A percentile compares a stretch with the other conserved stretches of the same genome.
These are phyloP conservation scores for Lithodes maja DNA, from an alignment of 2,888 invertebrate genomes.

Conservation along the genomic window DNA sequence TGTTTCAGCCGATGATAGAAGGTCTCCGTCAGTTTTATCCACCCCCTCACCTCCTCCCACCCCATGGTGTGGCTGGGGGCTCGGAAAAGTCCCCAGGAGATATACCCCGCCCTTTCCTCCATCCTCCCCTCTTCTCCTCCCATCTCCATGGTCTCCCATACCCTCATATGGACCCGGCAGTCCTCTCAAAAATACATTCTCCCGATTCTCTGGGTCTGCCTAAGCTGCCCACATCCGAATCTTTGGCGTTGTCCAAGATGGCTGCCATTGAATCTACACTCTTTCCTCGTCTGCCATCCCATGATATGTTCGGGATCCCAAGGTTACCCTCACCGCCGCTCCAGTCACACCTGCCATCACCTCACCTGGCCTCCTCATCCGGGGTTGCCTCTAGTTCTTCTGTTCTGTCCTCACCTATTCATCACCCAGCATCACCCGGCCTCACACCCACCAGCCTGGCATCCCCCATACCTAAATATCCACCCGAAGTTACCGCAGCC, in stretches of 20 bases:
- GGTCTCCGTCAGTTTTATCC: conserved; percentile 66
- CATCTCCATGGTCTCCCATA: conserved; percentile 54
- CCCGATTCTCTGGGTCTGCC: conserved; percentile 48
- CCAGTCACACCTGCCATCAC: conserved; percentile 40
- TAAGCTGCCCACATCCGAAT: conserved; percentile 56
- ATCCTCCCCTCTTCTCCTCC: conserved; percentile 41
- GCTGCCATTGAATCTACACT: conserved; percentile 46
- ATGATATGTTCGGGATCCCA: conserved; percentile 45
- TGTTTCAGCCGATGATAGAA: conserved; percentile 66
- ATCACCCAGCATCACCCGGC: conserved; percentile 44
- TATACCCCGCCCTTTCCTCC: conserved; percentile 48
- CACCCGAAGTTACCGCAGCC: conserved; percentile 46
- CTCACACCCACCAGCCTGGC: conserved; percentile 44
- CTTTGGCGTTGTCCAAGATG: conserved; percentile 53
- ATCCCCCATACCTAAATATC: conserved; percentile 55
- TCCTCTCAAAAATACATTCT: conserved; percentile 49
- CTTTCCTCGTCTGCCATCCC: conserved; percentile 48
- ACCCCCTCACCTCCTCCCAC: conserved; percentile 49
- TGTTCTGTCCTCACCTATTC: conserved; percentile 45
- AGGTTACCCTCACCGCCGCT: conserved; percentile 55
- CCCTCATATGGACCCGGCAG: conserved; percentile 46
- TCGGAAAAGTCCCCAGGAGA: conserved; percentile 55
- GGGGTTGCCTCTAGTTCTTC: conserved; percentile 34
- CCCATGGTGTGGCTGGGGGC: conserved; percentile 20
- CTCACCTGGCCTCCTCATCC: conserved; percentile 43